Conservation (phyloP, 2,113 vertebrate species). For the Rallus limicola region DNA sequence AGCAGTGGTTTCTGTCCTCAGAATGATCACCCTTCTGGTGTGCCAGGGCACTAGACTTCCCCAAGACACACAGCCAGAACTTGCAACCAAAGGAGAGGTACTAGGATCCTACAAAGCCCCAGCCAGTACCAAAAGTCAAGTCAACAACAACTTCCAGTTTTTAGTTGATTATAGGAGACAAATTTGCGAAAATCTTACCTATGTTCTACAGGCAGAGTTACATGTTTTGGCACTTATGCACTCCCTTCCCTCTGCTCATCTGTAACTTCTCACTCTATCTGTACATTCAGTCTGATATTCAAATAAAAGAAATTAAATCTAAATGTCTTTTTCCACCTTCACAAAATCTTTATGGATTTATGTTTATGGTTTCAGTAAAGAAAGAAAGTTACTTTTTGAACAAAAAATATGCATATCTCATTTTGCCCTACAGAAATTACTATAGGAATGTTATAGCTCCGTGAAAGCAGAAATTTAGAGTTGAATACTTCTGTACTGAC, state of each 20-base stretch:
- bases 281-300: background rate
- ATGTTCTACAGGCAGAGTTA: background rate
- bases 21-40: background rate
- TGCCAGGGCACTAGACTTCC: background rate
- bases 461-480: background rate
- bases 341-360: background rate
- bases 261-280: background rate
- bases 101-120: background rate
- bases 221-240: accelerated
- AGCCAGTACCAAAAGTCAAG: background rate
- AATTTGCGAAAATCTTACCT: background rate
- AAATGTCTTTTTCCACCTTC: background rate
- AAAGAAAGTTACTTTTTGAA: background rate
- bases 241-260: background rate
- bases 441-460: background rate
- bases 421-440: background rate
- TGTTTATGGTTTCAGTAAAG: background rate
- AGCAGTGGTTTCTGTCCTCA: background rate
- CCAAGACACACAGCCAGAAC: background rate
- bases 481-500: background rate
- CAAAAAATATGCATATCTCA: background rate
- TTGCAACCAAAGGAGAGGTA: background rate
- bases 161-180: background rate
- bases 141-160: background rate
- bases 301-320: background rate